A percentile compares a stretch with the other conserved stretches of the same genome.
phyloP scores from a whole-genome alignment of 92 coral and sea anemone species.

The Ricordea florida region DNA sequence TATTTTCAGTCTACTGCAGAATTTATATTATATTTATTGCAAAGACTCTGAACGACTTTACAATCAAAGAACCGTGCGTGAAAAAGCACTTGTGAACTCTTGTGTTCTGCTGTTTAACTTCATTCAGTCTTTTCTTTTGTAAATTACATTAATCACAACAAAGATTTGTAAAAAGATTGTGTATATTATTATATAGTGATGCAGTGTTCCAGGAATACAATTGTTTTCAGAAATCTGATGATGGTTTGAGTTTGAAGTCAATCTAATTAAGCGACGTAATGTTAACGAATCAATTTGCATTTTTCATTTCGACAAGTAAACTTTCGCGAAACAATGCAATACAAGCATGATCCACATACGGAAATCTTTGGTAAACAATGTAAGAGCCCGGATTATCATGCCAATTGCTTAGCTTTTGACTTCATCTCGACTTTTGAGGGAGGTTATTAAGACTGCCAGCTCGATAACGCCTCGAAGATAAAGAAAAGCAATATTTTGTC shows the following conservation, averaged over 20 bases:
- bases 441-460: not conserved
- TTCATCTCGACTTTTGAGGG: not conserved
- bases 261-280: not conserved
- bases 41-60: not conserved
- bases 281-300: not conserved
- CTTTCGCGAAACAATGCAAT: not conserved
- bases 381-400: not conserved
- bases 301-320: not conserved
- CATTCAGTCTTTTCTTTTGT: not conserved
- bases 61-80: not conserved
- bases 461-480: not conserved
- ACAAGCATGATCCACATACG: not conserved
- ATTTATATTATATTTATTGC: constrained; percentile 2
- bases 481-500: not conserved
- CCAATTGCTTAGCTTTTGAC: constrained; percentile 18
- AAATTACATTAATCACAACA: not conserved
- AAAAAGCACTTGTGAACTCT: not conserved
- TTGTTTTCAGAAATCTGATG: not conserved
- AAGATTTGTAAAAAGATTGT: constrained; percentile 7
- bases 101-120: not conserved
- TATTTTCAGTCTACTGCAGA: constrained; percentile 6
- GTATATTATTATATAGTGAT: not conserved
- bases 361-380: not conserved
- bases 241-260: not conserved
- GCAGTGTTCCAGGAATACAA: not conserved